phyloP scores from a whole-genome alignment of 1,140 invertebrate species.

The Pomphorhynchus laevis region DNA sequence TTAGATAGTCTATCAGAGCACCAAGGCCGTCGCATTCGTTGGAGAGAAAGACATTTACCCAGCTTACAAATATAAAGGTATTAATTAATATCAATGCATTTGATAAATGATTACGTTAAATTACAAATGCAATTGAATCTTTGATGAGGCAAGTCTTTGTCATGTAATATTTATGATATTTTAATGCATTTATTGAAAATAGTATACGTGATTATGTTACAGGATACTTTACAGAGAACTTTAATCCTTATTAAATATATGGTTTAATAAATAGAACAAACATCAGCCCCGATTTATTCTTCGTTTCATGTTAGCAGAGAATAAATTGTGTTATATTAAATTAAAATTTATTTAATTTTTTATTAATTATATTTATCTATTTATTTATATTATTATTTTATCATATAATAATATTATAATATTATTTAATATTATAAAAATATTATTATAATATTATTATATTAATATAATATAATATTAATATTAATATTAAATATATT shows the following conservation, averaged over 20 bases:
- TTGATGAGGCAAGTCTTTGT: background rate
- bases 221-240: background rate
- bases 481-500: no score
- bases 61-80: slow-evolving; percentile 27
- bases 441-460: no score
- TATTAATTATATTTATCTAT: no score
- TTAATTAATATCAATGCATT: background rate
- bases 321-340: no score
- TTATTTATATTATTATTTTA: no score
- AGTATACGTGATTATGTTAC: background rate
- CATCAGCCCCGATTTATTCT: no score
- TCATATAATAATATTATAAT: no score
- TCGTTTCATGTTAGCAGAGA: no score
- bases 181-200: background rate
- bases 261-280: no score
- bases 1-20: slow-evolving; percentile 75
- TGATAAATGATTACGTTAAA: slow-evolving; percentile 8
- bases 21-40: slow-evolving; percentile 67
- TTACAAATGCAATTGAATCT: background rate
- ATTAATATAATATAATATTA: no score
- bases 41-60: slow-evolving; percentile 86
- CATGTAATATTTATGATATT: background rate
- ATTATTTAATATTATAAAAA: no score
- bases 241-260: slow-evolving; percentile 3
- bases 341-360: no score